phyloP scores from a whole-genome alignment of 2,888 invertebrate genomes.

The Phalera bucephala region DNA sequence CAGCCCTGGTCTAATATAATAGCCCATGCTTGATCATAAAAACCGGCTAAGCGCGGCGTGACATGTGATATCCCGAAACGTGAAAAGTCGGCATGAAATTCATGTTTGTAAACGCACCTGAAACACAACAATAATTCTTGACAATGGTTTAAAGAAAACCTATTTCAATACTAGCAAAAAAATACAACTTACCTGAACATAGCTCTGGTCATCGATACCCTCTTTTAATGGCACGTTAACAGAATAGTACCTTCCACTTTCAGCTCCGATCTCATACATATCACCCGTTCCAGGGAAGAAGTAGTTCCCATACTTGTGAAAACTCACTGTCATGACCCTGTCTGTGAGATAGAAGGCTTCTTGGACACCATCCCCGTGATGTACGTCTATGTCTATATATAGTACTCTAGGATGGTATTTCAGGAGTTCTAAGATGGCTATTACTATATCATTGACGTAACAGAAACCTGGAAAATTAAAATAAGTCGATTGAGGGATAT shows the following conservation, averaged over 20 bases:
- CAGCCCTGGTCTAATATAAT: too few relatives aligned
- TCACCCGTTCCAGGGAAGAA: constrained; percentile 99
- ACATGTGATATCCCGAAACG: too few relatives aligned
- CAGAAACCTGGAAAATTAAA: constrained; percentile 92
- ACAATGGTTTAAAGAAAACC: too few relatives aligned
- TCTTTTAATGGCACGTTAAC: constrained; percentile 99
- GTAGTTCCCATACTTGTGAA: constrained; percentile 98
- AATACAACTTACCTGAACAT: constrained; percentile 85
- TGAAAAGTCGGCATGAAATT: too few relatives aligned
- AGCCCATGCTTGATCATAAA: background rate
- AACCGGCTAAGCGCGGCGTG: too few relatives aligned
- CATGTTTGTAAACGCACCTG: too few relatives aligned
- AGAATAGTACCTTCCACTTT: constrained; percentile 97
- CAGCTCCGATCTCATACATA: constrained; percentile 99
- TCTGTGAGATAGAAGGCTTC: constrained; percentile 99
- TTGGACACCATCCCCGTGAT: constrained; percentile 98
- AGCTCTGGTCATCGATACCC: constrained; percentile 97
- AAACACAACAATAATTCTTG: too few relatives aligned
- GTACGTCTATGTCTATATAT: constrained; percentile 99
- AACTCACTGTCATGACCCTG: constrained; percentile 99
- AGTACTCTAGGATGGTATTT: constrained; percentile 97
- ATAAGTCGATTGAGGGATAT: too few relatives aligned
- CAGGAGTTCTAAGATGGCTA: constrained; percentile 96
- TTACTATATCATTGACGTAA: constrained; percentile 99
- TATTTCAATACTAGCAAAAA: too few relatives aligned